Evolutionary conservation across 2,888 invertebrate genomes (phyloP).

Genomic region (Sarcophaga rosellei): DNA sequence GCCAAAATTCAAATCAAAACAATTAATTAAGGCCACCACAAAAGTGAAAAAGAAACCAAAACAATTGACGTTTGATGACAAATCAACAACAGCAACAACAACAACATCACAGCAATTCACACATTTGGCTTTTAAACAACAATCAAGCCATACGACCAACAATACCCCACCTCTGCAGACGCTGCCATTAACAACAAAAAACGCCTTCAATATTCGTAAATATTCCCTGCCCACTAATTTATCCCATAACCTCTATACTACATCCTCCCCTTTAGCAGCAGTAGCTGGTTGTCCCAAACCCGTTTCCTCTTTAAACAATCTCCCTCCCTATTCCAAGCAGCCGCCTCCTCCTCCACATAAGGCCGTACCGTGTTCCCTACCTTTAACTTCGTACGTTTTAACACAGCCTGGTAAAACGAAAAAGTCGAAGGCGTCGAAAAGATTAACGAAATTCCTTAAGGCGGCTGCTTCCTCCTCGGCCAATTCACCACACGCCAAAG

Average conservation of each 20-base stretch:
- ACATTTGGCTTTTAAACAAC: constrained; percentile 14
- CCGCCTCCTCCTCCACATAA: not conserved
- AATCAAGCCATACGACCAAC: constrained; percentile 38
- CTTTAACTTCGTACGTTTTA: constrained; percentile 32
- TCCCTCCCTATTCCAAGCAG: constrained; percentile 27
- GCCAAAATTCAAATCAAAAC: constrained; percentile 72
- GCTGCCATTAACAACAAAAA: constrained; percentile 32
- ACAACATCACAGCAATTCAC: constrained; percentile 26
- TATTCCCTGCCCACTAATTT: constrained; percentile 62
- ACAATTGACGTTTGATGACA: constrained; percentile 74
- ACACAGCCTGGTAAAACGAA: constrained; percentile 56
- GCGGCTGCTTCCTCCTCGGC: constrained; percentile 56
- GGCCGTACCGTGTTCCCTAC: not conserved
- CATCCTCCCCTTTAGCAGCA: constrained; percentile 34
- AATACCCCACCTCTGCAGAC: constrained; percentile 46
- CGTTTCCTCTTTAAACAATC: constrained; percentile 35
- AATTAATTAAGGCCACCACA: constrained; percentile 75
- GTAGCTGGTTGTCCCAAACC: constrained; percentile 33
- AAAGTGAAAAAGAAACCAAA: constrained; percentile 75
- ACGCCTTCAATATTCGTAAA: constrained; percentile 57
- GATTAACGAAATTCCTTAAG: constrained; percentile 56
- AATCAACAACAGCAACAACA: constrained; percentile 35
- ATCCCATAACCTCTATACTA: constrained; percentile 49
- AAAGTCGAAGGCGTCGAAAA: constrained; percentile 59
- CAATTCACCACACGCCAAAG: constrained; percentile 61